phyloP scores from a whole-genome alignment of 1,140 invertebrate genomes.

The Piezodorus guildinii region DNA sequence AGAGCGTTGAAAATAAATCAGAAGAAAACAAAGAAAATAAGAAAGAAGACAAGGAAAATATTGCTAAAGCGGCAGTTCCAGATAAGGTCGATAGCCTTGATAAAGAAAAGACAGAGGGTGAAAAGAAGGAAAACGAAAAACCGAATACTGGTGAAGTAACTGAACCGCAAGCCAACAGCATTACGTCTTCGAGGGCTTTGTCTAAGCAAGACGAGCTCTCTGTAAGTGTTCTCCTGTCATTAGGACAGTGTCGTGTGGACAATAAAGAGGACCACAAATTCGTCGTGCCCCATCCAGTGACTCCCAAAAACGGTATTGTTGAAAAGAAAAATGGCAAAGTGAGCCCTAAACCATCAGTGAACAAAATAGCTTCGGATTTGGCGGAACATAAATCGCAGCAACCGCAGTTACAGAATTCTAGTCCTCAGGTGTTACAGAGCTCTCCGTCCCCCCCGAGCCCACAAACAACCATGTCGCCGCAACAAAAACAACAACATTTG shows the following conservation, averaged over 20 bases:
- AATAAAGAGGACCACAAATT: not conserved
- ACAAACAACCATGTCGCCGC: not conserved
- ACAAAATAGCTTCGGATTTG: conserved; percentile 22
- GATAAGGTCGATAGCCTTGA: not conserved
- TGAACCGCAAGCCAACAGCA: not conserved
- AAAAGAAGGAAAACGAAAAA: not conserved
- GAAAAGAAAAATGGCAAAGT: conserved; percentile 6
- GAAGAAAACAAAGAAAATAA: not conserved
- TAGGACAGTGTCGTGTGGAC: conserved; percentile 19
- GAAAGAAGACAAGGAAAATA: not conserved
- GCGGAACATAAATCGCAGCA: conserved; percentile 14
- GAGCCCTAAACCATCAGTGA: conserved; percentile 15
- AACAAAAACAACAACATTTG: too few species aligned
- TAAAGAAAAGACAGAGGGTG: not conserved
- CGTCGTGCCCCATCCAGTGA: not conserved
- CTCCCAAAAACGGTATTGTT: not conserved
- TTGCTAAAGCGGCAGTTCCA: not conserved
- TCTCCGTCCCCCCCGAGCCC: not conserved
- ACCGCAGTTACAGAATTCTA: not conserved
- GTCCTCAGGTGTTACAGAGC: not conserved
- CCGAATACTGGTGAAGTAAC: not conserved
- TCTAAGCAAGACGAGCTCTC: conserved; percentile 26
- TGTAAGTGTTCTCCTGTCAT: conserved; percentile 24
- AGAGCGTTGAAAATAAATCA: not conserved
- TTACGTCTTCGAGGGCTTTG: not conserved